Evolutionary conservation across 2,888 invertebrate species (phyloP), one percentile per base, ranked within the genome.

Genomic region (Platycheirus albimanus): DNA sequence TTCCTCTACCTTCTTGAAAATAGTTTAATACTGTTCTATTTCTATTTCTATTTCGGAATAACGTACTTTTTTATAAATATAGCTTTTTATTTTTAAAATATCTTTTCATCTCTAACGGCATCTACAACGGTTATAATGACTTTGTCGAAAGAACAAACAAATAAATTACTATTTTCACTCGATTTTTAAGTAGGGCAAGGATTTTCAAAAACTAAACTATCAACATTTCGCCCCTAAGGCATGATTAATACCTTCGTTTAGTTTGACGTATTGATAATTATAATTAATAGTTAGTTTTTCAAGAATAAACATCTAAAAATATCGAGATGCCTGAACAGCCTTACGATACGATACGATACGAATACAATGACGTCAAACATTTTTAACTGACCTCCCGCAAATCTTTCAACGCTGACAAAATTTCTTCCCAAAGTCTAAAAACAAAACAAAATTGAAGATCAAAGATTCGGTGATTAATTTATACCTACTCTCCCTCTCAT

Each of bases 391-490:
- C 47, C 52, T 47, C 36, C 15, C 52, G 8, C 41, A 20, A 47
- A 30, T 49, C 30, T 20, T 17, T 66, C 64, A 66, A 15, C 36
- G 38, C 17, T n/a, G 47, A 54, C 36, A 54, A 43, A 8, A 45
- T 33, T 54, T 24, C 47, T 47, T 24, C 36, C 3, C 30, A 36
- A 24, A 20, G 8, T 20, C 11, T 10, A 20, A 33, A 20, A 1
- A 1, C 20, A 30, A 11, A 69, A 11, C 20, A 52, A 56, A 45
- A 45, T 30, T 66, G 38, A 28, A 67, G 30, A 51, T 19, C 38
- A 63, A 43, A 63, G 51, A 43, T 76, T 43, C 69, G 47, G 49
- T 41, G 54, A 70, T 63, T 76, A 20, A 63, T 30, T 19, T 17
- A 17, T 19, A 63, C 20, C 13, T 19, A 19, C n/a, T n/a, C n/a